phyloP scores from a whole-genome alignment of 2,113 vertebrate genomes.

The Accipiter virgatus region DNA sequence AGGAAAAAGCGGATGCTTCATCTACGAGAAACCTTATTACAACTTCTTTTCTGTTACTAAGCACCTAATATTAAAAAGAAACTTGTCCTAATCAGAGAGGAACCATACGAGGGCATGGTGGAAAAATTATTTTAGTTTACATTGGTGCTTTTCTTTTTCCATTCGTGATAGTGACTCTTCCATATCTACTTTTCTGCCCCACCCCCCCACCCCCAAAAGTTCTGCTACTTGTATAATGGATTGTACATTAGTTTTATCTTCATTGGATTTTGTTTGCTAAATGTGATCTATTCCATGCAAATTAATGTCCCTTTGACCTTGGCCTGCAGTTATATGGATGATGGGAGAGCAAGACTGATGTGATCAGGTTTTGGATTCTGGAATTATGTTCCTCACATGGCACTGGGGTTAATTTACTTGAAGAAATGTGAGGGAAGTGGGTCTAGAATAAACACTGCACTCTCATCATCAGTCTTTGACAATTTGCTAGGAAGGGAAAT shows the following conservation, averaged over 20 bases:
- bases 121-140: background rate
- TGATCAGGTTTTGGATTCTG: background rate
- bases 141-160: background rate
- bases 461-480: background rate
- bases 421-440: background rate
- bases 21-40: background rate
- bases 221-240: background rate
- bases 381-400: background rate
- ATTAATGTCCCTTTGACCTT: background rate
- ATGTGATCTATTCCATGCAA: background rate
- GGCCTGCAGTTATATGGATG: background rate
- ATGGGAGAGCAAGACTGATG: background rate
- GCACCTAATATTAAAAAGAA: background rate
- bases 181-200: fast-evolving
- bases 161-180: fast-evolving
- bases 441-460: background rate
- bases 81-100: background rate
- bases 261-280: background rate
- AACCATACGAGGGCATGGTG: background rate
- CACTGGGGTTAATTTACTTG: background rate
- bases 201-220: background rate
- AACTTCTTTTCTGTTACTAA: conserved; percentile 8
- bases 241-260: background rate
- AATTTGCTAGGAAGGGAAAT: background rate
- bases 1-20: background rate